Percentiles rank a stretch among this genome's conserved stretches.
phyloP scores from a whole-genome alignment of 2,113 vertebrate species.

The Limanda limanda region DNA sequence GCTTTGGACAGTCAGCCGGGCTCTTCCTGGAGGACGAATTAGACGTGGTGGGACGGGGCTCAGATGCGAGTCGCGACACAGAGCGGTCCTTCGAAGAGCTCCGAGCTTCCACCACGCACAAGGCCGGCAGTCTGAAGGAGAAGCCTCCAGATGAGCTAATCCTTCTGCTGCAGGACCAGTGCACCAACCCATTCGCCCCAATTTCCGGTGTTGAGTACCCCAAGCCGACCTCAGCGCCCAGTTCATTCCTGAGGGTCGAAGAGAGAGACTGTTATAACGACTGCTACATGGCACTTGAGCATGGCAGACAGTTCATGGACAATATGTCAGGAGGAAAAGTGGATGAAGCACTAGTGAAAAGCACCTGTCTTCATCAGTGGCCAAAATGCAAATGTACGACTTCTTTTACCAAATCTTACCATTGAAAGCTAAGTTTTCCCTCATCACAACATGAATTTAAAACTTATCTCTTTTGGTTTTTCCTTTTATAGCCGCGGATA shows the following conservation, averaged over 20 bases:
- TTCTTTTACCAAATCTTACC: not conserved
- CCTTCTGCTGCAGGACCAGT: constrained; percentile 95
- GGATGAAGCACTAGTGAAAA: constrained; percentile 97
- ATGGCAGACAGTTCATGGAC: constrained; percentile 99
- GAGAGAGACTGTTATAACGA: constrained; percentile 97
- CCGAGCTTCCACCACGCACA: constrained; percentile 84
- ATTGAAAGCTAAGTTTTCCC: not conserved
- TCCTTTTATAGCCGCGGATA: constrained; percentile 85
- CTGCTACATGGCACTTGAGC: constrained; percentile 97
- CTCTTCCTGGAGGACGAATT: constrained; percentile 97
- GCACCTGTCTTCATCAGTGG: constrained; percentile 97
- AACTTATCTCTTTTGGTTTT: not conserved
- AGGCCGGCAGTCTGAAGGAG: constrained; percentile 85
- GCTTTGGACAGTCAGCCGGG: constrained; percentile 94
- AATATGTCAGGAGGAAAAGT: constrained; percentile 99
- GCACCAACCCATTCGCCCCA: constrained; percentile 95
- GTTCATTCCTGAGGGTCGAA: constrained; percentile 89
- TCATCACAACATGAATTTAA: not conserved
- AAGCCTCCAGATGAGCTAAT: constrained; percentile 94
- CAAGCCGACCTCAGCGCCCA: constrained; percentile 70
- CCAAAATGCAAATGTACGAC: constrained; percentile 92
- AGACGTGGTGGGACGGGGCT: constrained; percentile 95
- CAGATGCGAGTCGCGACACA: constrained; percentile 91
- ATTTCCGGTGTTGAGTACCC: constrained; percentile 88
- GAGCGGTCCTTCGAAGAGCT: constrained; percentile 95